Percentiles rank a stretch among this genome's conserved stretches.
These are phyloP conservation scores for Drosophila lini DNA, from an alignment of 1,140 invertebrate genomes.

Conservation along the genomic window DNA sequence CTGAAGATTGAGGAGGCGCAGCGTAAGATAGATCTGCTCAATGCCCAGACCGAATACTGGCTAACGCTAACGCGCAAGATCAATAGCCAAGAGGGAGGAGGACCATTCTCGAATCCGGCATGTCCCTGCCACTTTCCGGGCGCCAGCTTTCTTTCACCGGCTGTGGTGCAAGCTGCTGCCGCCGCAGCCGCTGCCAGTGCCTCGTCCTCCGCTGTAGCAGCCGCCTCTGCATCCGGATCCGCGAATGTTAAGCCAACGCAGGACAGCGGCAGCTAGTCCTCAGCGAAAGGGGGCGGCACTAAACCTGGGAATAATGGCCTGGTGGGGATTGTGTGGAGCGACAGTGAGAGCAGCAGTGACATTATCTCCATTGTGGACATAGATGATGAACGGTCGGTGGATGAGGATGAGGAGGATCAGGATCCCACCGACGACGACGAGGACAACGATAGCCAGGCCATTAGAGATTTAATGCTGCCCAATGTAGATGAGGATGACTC, in stretches of 20 bases:
- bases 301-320: not conserved
- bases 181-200: slow-evolving; percentile 5
- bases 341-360: slow-evolving; percentile 35
- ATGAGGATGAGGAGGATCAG: slow-evolving; percentile 28
- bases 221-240: not conserved
- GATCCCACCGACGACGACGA: slow-evolving; percentile 12
- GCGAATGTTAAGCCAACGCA: slow-evolving; percentile 65
- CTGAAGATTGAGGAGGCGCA: slow-evolving; percentile 77
- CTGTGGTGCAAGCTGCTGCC: slow-evolving; percentile 19
- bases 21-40: slow-evolving; percentile 75
- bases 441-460: slow-evolving; percentile 2
- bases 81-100: slow-evolving; percentile 50
- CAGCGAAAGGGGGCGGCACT: slow-evolving; percentile 36
- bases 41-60: slow-evolving; percentile 83
- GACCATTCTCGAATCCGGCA: slow-evolving; percentile 68
- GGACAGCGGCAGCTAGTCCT: slow-evolving; percentile 78
- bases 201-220: not conserved
- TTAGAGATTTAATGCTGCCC: slow-evolving; percentile 40
- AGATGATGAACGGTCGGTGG: slow-evolving; percentile 50
- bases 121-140: slow-evolving; percentile 75
- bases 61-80: slow-evolving; percentile 79
- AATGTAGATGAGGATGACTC: slow-evolving; percentile 53
- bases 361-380: slow-evolving; percentile 72
- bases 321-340: slow-evolving; percentile 6
- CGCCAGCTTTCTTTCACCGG: slow-evolving; percentile 15